These are phyloP conservation scores for Hyperopisus bebe DNA, from an alignment of 2,113 vertebrate species.

Conservation along the genomic window DNA sequence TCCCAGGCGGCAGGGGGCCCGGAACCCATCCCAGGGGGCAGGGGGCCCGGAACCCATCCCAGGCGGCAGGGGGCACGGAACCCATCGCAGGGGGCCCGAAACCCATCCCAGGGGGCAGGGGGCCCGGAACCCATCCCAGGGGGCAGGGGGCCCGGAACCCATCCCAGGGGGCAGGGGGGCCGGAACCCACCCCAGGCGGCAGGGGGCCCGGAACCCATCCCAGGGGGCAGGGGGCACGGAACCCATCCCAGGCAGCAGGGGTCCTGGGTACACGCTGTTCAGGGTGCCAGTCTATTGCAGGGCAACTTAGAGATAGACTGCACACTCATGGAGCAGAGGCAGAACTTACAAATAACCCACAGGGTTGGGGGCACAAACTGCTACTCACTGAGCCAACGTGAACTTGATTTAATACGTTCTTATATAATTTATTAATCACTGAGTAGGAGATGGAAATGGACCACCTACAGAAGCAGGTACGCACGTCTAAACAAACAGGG, in stretches of 20 bases:
- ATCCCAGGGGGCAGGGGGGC: too few relatives aligned
- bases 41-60: too few relatives aligned
- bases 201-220: not conserved
- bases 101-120: too few relatives aligned
- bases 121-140: too few relatives aligned
- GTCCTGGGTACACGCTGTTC: not conserved
- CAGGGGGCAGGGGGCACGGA: not conserved
- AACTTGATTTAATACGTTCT: not conserved
- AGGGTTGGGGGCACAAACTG: not conserved
- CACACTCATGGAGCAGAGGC: not conserved
- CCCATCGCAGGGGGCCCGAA: too few relatives aligned
- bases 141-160: too few relatives aligned
- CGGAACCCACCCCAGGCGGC: too few relatives aligned
- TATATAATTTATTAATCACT: not conserved
- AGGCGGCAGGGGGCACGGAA: too few relatives aligned
- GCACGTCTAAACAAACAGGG: too few relatives aligned
- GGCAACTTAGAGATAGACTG: not conserved
- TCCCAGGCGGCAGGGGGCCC: not conserved
- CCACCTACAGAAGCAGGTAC: not conserved
- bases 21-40: too few relatives aligned
- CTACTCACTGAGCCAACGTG: not conserved
- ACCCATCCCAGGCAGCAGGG: not conserved
- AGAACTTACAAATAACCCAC: not conserved
- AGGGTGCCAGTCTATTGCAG: not conserved
- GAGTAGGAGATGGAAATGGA: not conserved